Evolutionary conservation across 2,888 invertebrate genomes (phyloP).

Genomic region (Tinea semifulvella): DNA sequence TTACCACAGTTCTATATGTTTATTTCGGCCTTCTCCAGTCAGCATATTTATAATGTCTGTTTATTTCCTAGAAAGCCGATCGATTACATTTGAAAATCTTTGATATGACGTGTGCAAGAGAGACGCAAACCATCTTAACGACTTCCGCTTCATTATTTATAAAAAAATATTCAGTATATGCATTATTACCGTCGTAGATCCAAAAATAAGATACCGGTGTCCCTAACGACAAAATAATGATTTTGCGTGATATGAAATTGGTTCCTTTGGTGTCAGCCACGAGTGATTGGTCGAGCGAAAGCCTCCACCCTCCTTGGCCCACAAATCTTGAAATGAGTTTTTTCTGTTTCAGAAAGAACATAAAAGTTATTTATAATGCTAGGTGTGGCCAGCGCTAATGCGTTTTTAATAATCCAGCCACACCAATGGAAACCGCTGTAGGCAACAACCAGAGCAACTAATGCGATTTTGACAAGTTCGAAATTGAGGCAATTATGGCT

Average conservation of each 20-base stretch:
- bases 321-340: slow-evolving; percentile 59
- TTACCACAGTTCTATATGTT: too few species aligned
- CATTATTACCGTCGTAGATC: slow-evolving; percentile 7
- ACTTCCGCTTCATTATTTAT: too few species aligned
- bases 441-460: slow-evolving; percentile 51
- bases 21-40: too few species aligned
- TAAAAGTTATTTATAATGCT: slow-evolving; percentile 38
- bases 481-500: slow-evolving; percentile 60
- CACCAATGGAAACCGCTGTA: slow-evolving; percentile 49
- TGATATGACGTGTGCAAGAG: too few species aligned
- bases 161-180: slow-evolving; percentile 1
- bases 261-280: slow-evolving; percentile 62
- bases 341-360: slow-evolving; percentile 51
- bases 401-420: slow-evolving; percentile 59
- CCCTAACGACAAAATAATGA: slow-evolving; percentile 64
- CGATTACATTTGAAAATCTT: too few species aligned
- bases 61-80: too few species aligned
- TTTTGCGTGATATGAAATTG: slow-evolving; percentile 52
- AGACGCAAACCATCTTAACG: too few species aligned
- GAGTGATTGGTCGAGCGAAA: slow-evolving; percentile 42
- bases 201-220: slow-evolving; percentile 22
- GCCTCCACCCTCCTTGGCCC: slow-evolving; percentile 26
- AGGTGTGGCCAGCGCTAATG: slow-evolving; percentile 60
- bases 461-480: slow-evolving; percentile 65
- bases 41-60: too few species aligned